Base-by-base conservation (phyloP, 2,113 vertebrate genomes). In the Camelus bactrianus region DNA sequence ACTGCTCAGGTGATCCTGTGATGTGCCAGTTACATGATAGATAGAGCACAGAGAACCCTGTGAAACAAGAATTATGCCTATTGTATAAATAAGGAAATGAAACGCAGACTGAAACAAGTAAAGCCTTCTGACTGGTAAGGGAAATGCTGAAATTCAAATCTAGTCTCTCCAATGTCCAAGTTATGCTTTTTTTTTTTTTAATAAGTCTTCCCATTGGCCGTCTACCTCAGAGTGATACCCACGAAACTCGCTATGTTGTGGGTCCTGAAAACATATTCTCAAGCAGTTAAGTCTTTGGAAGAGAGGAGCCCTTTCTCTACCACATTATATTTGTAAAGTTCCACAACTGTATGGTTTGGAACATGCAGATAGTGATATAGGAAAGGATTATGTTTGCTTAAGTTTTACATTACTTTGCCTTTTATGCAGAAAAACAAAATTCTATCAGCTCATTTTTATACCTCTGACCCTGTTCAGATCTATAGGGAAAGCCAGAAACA, bases 401-500 rank as follows among this genome's bases (percentile, higher is more conserved):
- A 97, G 97, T 96, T 97, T 95, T 92, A 95, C 86, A 95, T 96
- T n/a, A 60, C 75, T 28, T 95, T 97, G 86, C 72, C 96, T 98
- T 97, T 98, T 97, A 97, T 87, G 96, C 84, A 69, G 83, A 97
- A 97, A 98, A 98, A 97, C 93, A 97, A 98, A 96, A 79, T 52
- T 83, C 79, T 84, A 96, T 76, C 80, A 95, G 94, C 96, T 98
- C 93, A 84, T 97, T 97, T 96, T 97, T 92, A 95, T 97, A 96
- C 95, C 75, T 84, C 95, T 93, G 94, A 97, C 97, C 98, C 97
- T 98, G 83, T 97, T 97, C 95, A 98, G 97, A 98, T 97, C 97
- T 97, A 97, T 92, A 97, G 95, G 50, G 24, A 98, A 98, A 97
- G 94, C 95, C 94, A 97, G 97, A 93, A 92, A 50, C 93, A 98